These are phyloP conservation scores for Drosophila lini DNA, from an alignment of 1,140 invertebrate species.

Conservation along the genomic window DNA sequence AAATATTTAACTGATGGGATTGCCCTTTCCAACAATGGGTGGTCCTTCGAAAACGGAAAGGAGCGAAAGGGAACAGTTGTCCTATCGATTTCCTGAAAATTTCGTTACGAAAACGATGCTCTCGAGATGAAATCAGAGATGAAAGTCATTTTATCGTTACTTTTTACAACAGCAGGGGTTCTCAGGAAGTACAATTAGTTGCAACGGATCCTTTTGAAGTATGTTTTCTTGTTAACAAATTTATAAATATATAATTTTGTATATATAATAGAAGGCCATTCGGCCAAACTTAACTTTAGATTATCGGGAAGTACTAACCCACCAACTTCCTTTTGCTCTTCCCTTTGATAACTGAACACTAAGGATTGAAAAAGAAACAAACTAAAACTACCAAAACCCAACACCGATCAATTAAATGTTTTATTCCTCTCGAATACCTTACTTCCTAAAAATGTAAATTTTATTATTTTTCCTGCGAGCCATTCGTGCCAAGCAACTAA, in stretches of 20 bases:
- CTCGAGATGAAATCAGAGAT: slow-evolving; percentile 16
- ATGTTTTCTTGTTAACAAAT: not conserved
- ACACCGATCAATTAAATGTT: slow-evolving; percentile 3
- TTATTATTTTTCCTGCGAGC: not conserved
- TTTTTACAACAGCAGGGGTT: not conserved
- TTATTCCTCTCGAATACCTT: not conserved
- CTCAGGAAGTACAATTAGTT: not conserved
- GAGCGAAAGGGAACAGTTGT: slow-evolving; percentile 26
- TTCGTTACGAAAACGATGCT: slow-evolving; percentile 1
- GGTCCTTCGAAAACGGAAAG: slow-evolving; percentile 6
- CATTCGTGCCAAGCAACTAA: slow-evolving; percentile 7
- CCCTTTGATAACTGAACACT: not conserved
- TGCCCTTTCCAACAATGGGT: slow-evolving; percentile 22
- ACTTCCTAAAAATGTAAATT: not conserved
- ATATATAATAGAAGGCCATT: no score
- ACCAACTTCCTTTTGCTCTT: not conserved
- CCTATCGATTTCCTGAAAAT: slow-evolving; percentile 43
- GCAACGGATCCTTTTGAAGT: not conserved
- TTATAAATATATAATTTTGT: no score
- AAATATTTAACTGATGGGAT: slow-evolving; percentile 39
- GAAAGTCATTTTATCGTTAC: not conserved
- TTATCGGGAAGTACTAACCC: no score
- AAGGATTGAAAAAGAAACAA: not conserved
- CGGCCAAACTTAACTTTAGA: no score
- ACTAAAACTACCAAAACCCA: not conserved